Evolutionary conservation across 2,113 vertebrate genomes (phyloP).

Genomic region (Rhagologus leucostigma): DNA sequence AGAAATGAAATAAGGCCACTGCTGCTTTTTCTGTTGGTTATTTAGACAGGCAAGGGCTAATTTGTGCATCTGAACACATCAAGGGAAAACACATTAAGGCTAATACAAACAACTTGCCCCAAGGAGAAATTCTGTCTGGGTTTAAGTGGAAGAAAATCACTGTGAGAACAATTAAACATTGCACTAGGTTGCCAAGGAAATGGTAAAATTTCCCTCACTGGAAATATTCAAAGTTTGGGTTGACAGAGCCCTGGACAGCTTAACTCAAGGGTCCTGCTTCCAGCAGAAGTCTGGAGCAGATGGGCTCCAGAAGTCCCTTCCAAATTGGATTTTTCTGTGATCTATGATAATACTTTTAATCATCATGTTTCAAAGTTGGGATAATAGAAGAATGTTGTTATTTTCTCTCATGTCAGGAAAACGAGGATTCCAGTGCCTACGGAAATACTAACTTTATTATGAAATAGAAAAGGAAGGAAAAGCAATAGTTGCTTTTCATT

Average conservation of each 20-base stretch:
- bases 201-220: neutral
- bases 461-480: constrained; percentile 23
- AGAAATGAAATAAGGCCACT: neutral
- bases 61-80: neutral
- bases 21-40: neutral
- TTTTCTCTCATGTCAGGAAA: constrained; percentile 24
- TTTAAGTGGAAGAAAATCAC: neutral
- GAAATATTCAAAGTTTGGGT: neutral
- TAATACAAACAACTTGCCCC: neutral
- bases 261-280: neutral
- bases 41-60: neutral
- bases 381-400: neutral
- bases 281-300: neutral
- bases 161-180: constrained; percentile 6
- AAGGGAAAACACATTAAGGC: neutral
- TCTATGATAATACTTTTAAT: neutral
- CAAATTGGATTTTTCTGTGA: neutral
- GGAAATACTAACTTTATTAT: constrained; percentile 5
- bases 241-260: neutral
- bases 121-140: neutral
- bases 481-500: neutral
- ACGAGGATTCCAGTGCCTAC: neutral
- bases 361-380: neutral
- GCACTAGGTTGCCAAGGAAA: neutral
- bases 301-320: constrained; percentile 29